Conservation (phyloP, 1,140 invertebrate species). For the Nixonia krombeini region DNA sequence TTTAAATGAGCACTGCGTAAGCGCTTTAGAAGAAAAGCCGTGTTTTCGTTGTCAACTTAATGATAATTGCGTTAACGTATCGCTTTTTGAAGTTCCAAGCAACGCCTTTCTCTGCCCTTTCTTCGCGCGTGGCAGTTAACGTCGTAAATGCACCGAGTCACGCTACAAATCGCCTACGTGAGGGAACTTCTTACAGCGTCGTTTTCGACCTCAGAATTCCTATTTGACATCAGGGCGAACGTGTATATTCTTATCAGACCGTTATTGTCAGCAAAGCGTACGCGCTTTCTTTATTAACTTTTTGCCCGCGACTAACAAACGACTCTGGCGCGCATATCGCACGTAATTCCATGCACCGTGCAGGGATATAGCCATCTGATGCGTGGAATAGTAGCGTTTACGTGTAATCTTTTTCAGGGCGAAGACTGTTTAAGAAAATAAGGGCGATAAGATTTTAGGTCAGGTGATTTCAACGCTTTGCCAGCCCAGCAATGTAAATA, state of each 20-base stretch:
- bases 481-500: too few species aligned
- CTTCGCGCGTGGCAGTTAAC: constrained; percentile 27
- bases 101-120: constrained; percentile 13
- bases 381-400: neutral
- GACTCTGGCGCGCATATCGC: constrained; percentile 14
- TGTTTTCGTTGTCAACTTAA: neutral
- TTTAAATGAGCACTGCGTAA: constrained; percentile 11
- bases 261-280: constrained; percentile 52
- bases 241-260: constrained; percentile 58
- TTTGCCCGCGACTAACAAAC: constrained; percentile 28
- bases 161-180: constrained; percentile 62
- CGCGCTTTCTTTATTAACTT: constrained; percentile 59
- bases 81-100: constrained; percentile 23
- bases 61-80: constrained; percentile 7
- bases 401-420: too few species aligned
- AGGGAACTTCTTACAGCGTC: constrained; percentile 60
- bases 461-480: too few species aligned
- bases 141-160: constrained; percentile 37
- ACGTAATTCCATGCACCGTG: constrained; percentile 18
- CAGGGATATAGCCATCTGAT: neutral
- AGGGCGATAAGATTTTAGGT: too few species aligned
- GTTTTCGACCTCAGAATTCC: constrained; percentile 49
- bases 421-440: too few species aligned
- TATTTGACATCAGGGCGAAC: constrained; percentile 47
- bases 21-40: constrained; percentile 19